Conservation (phyloP, 2,113 vertebrate genomes). For the Spilogale gracilis region DNA sequence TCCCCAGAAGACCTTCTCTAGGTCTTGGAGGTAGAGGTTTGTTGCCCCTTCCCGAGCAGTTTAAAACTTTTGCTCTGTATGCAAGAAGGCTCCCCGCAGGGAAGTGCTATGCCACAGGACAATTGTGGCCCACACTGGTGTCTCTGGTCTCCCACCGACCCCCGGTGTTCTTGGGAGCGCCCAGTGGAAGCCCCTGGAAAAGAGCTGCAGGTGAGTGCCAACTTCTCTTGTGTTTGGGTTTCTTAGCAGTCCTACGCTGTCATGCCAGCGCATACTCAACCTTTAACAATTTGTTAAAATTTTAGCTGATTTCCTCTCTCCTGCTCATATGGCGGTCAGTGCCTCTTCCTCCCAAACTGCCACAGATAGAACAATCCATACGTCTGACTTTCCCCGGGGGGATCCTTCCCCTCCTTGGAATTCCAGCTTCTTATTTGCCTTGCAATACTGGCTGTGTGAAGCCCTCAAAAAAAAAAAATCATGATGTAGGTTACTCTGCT, state of each 20-base stretch:
- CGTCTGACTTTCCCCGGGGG: neutral
- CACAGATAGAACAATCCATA: neutral
- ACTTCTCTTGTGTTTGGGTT: neutral
- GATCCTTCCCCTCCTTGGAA: neutral
- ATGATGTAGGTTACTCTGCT: neutral
- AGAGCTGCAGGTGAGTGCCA: too few species aligned
- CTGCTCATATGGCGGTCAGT: rapidly evolving
- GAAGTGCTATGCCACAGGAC: neutral
- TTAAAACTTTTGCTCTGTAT: neutral
- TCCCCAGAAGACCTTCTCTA: neutral
- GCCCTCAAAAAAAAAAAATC: neutral
- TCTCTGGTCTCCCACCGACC: neutral
- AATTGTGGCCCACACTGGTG: too few species aligned
- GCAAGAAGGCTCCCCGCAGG: neutral
- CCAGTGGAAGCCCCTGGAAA: neutral
- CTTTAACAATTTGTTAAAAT: neutral
- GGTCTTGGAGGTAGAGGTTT: neutral
- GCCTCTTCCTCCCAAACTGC: neutral
- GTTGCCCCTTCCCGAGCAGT: neutral
- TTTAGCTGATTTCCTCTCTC: neutral
- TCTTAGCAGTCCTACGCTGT: rapidly evolving
- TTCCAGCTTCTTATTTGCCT: neutral
- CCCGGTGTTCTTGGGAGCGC: neutral
- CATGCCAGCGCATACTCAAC: neutral
- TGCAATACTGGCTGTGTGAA: neutral